Conservation (phyloP, 1,140 invertebrate genomes). For the Drosophila tani region DNA sequence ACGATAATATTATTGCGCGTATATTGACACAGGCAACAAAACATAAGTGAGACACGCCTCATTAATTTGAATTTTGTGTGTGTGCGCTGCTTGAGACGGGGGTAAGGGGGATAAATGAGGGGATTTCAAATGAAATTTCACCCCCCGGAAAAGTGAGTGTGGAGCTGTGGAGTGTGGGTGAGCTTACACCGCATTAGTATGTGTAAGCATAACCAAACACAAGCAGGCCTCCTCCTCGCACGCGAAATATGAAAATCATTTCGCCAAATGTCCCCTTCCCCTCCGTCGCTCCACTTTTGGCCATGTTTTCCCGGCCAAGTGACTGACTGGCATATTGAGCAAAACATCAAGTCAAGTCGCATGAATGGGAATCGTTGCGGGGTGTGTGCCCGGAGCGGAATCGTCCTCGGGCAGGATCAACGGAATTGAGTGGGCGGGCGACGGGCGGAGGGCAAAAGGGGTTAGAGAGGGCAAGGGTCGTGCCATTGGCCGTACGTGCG, state of each 20-base stretch:
- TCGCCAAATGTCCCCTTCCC: constrained; percentile 51
- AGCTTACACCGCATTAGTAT: constrained; percentile 44
- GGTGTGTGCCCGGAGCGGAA: neutral
- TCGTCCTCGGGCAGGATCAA: constrained; percentile 18
- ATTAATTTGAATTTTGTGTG: constrained; percentile 65
- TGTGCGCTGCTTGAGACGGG: neutral
- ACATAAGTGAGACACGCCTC: constrained; percentile 71
- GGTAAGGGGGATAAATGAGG: neutral
- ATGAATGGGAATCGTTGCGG: constrained; percentile 3
- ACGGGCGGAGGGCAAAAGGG: neutral
- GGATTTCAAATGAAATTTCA: constrained; percentile 30
- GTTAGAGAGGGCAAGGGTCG: constrained; percentile 30
- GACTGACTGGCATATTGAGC: constrained; percentile 78
- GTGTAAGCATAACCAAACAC: constrained; percentile 47
- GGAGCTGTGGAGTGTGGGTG: neutral
- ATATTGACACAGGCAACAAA: constrained; percentile 51
- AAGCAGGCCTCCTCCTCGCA: constrained; percentile 4
- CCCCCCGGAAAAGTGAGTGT: neutral
- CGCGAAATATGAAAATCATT: constrained; percentile 78
- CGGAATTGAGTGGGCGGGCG: constrained; percentile 3
- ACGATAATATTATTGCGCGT: constrained; percentile 48
- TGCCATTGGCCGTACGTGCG: constrained; percentile 67
- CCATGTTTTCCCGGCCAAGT: constrained; percentile 59
- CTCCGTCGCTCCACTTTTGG: neutral
- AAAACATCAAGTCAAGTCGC: constrained; percentile 43